phyloP scores from a whole-genome alignment of 2,797 vertebrate genomes.

The Malacoctenus gilli region DNA sequence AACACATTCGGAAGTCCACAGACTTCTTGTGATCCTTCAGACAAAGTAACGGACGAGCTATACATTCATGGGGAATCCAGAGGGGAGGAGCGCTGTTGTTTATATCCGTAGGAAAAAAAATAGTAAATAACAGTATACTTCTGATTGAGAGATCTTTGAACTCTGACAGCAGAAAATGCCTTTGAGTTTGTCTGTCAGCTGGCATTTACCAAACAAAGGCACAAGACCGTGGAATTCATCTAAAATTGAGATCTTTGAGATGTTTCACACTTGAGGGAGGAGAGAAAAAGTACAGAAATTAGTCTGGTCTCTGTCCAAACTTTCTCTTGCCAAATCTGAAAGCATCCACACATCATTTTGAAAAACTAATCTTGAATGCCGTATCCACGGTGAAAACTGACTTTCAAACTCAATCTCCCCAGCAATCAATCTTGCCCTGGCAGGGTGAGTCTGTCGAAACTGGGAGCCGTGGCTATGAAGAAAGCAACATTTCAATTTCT shows the following conservation, averaged over 20 bases:
- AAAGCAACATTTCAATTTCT: conserved; percentile 76
- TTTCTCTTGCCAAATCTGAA: conserved; percentile 65
- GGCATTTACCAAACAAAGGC: conserved; percentile 46
- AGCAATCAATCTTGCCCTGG: conserved; percentile 78
- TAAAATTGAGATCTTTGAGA: conserved; percentile 44
- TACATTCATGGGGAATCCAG: background rate
- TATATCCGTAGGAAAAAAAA: background rate
- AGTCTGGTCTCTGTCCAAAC: conserved; percentile 58
- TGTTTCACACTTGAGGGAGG: conserved; percentile 58
- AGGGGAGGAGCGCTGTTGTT: conserved; percentile 3
- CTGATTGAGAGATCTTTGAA: conserved; percentile 46
- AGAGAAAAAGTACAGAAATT: conserved; percentile 45
- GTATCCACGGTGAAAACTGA: conserved; percentile 70
- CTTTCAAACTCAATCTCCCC: conserved; percentile 75
- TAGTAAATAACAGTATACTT: conserved; percentile 2
- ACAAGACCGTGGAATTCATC: conserved; percentile 39
- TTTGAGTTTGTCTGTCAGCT: conserved; percentile 21
- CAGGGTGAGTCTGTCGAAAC: conserved; percentile 67
- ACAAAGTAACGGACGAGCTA: conserved; percentile 5
- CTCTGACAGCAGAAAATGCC: conserved; percentile 32
- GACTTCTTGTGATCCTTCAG: conserved; percentile 27
- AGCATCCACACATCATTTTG: conserved; percentile 73
- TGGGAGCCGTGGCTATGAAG: conserved; percentile 57
- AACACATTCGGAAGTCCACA: conserved; percentile 40
- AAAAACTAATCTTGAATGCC: conserved; percentile 72